Evolutionary conservation across 2,888 invertebrate genomes (phyloP), one percentile per base, ranked within the genome.

Genomic region (Acronicta leporina): DNA sequence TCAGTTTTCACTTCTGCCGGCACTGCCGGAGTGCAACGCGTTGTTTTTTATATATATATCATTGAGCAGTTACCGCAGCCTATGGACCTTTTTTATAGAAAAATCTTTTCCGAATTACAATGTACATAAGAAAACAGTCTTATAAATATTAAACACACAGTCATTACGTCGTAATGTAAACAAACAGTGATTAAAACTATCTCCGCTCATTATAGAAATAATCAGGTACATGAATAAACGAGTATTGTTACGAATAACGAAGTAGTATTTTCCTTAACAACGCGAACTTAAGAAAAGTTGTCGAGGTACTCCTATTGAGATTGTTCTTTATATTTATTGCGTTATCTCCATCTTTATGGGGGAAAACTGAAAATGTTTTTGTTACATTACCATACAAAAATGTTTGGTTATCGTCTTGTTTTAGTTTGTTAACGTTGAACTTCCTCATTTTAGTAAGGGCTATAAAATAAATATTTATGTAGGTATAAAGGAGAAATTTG

Each of bases 201-300:
- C 38, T 50, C 45, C 42, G 10, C 43, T 57, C 38, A 42, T 70
- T 44, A 64, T 44, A 57, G 48, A 38, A 42, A 49, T 14, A 49
- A 52, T 71, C 20, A 10, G 38, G 40, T 57, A 56, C 53, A 51
- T 14, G 66, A 66, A 47, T 43, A 35, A 47, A 44, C 50, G 33
- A 43, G 43, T 42, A 38, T 35, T 38, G 13, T 51, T 48, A 44
- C 6, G 14, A 54, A 48, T 16, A 67, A 53, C 58, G 35, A 42
- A 20, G 7, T 16, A 25, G 10, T 43, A 49, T 63, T 74, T 73
- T 54, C 33, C 44, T 27, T 54, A 57, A 63, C 50, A 60, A 63
- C 51, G 44, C 44, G 27, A 55, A 56, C 43, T 54, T 25, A 46
- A 45, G 56, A 56, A 43, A 61, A 65, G 41, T 60, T 57, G 27